phyloP scores from a whole-genome alignment of 2,113 vertebrate species.

The Rana temporaria region DNA sequence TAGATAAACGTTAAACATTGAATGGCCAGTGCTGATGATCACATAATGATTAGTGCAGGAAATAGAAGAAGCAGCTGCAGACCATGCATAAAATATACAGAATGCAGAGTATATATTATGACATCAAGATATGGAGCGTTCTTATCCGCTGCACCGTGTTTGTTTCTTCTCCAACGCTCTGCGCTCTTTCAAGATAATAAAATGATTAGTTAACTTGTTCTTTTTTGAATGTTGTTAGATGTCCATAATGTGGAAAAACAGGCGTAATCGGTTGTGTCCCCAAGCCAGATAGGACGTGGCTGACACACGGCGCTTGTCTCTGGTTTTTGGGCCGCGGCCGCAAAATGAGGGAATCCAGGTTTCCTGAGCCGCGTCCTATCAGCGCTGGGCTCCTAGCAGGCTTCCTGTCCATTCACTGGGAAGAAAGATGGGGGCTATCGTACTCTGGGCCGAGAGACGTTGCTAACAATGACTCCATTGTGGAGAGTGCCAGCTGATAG shows the following conservation, averaged over 20 bases:
- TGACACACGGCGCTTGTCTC: slow-evolving; percentile 4
- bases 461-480: slow-evolving; percentile 47
- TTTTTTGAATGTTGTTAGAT: neutral
- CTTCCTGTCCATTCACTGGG: slow-evolving; percentile 58
- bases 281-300: slow-evolving; percentile 6
- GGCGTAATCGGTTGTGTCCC: slow-evolving; percentile 10
- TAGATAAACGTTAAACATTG: too few relatives aligned
- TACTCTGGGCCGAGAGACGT: neutral
- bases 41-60: too few relatives aligned
- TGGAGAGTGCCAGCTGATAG: slow-evolving; percentile 13
- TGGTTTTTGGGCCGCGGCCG: neutral
- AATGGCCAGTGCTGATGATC: too few relatives aligned
- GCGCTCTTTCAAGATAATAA: slow-evolving; percentile 32
- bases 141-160: neutral
- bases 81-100: too few relatives aligned
- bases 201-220: neutral
- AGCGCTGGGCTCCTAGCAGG: slow-evolving; percentile 27
- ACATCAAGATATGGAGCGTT: neutral
- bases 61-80: too few relatives aligned
- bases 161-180: neutral
- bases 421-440: slow-evolving; percentile 45
- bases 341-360: slow-evolving; percentile 59
- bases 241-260: slow-evolving; percentile 23
- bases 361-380: slow-evolving; percentile 59
- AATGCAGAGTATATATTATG: too few relatives aligned